Conservation (phyloP, 37 sponge, comb jelly and placozoan genomes). For the Eunapius fragilis region DNA sequence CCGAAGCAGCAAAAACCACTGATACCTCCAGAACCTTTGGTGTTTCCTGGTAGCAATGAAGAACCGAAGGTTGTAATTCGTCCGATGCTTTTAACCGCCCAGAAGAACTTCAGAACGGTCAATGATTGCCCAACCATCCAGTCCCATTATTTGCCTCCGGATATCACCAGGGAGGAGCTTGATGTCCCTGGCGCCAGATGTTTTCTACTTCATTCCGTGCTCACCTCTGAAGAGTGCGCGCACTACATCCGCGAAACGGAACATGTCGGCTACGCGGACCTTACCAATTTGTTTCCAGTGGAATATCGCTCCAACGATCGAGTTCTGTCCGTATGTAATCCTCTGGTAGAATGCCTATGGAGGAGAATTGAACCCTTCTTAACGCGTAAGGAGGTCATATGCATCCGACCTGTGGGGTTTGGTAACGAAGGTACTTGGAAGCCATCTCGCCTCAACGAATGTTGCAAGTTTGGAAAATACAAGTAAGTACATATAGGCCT, state of each 20-base stretch:
- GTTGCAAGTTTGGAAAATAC: constrained; percentile 48
- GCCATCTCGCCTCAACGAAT: constrained; percentile 44
- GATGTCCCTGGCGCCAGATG: constrained; percentile 21
- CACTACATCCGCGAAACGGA: constrained; percentile 40
- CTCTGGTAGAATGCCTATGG: constrained; percentile 29
- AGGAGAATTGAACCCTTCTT: constrained; percentile 19
- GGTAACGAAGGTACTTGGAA: constrained; percentile 56
- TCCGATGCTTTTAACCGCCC: constrained; percentile 40
- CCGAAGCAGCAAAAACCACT: too few species aligned
- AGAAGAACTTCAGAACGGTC: constrained; percentile 35
- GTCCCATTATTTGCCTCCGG: background rate
- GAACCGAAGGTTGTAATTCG: background rate
- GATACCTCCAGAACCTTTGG: too few species aligned
- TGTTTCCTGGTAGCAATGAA: too few species aligned
- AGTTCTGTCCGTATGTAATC: constrained; percentile 31
- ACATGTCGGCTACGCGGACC: constrained; percentile 20
- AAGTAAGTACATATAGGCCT: constrained; percentile 13
- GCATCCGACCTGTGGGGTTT: constrained; percentile 40
- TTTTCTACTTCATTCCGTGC: constrained; percentile 23
- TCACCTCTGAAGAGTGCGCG: constrained; percentile 30
- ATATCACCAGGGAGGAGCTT: too few species aligned
- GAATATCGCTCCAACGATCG: constrained; percentile 41
- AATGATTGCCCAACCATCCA: constrained; percentile 5
- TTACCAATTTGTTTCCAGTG: constrained; percentile 17
- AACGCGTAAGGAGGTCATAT: constrained; percentile 35